phyloP scores from a whole-genome alignment of 2,113 vertebrate species.

The Pituophis catenifer region DNA sequence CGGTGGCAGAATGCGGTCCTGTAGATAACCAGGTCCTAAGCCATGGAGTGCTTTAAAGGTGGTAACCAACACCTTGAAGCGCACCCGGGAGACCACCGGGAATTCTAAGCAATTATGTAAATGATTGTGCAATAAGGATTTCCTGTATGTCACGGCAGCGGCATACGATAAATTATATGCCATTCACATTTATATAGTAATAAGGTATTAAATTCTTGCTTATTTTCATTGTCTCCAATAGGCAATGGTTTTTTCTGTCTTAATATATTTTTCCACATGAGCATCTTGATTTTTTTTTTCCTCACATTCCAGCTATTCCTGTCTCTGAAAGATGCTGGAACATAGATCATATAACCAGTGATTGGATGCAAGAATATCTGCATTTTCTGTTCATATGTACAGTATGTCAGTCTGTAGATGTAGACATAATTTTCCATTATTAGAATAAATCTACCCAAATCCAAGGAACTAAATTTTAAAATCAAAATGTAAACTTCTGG shows the following conservation, averaged over 20 bases:
- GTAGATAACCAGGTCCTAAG: no score
- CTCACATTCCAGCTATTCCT: not conserved
- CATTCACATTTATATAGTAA: slow-evolving; percentile 36
- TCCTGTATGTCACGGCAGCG: not conserved
- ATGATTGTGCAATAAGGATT: not conserved
- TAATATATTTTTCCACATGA: slow-evolving; percentile 16
- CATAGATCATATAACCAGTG: not conserved
- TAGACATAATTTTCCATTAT: not conserved
- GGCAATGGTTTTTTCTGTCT: not conserved
- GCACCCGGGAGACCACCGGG: no score
- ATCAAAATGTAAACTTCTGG: not conserved
- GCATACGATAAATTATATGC: not conserved
- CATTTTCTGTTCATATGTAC: not conserved
- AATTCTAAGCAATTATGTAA: not conserved
- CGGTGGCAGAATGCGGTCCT: no score
- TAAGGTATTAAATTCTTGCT: slow-evolving; percentile 34
- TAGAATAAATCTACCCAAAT: not conserved
- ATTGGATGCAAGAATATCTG: not conserved
- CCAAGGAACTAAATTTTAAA: not conserved
- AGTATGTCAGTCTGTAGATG: not conserved
- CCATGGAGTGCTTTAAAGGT: no score
- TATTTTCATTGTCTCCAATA: not conserved
- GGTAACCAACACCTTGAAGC: no score
- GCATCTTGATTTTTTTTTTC: not conserved
- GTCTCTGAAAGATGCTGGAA: not conserved